These are phyloP conservation scores for Ecdyonurus torrentis DNA, from an alignment of 2,888 invertebrate species.

Conservation along the genomic window DNA sequence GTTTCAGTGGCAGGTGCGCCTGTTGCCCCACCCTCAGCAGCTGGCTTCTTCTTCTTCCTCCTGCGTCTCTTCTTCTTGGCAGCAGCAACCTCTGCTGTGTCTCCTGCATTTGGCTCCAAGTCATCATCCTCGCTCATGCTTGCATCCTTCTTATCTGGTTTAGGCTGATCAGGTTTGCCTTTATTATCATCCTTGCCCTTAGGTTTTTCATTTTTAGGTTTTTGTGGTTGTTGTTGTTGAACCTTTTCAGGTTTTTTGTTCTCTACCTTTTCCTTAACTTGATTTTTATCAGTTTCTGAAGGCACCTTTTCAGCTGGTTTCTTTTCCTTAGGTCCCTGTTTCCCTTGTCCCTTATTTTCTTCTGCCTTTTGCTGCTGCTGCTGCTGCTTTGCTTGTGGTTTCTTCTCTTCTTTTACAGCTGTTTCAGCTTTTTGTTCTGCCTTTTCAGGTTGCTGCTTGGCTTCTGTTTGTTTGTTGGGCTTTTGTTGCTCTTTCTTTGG, in stretches of 20 bases:
- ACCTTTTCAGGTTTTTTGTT: neutral
- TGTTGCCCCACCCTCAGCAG: neutral
- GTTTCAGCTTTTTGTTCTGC: neutral
- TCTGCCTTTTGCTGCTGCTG: neutral
- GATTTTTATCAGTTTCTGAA: neutral
- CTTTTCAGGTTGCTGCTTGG: neutral
- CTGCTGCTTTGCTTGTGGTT: neutral
- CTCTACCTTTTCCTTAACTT: neutral
- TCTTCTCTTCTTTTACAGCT: neutral
- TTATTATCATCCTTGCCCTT: neutral
- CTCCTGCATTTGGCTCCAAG: neutral
- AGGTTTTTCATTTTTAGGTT: neutral
- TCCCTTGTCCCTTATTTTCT: neutral
- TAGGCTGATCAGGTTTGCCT: neutral
- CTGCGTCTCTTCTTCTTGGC: slow-evolving; percentile 1
- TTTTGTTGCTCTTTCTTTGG: neutral
- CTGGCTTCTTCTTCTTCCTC: neutral
- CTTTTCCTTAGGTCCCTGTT: neutral
- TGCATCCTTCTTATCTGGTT: neutral
- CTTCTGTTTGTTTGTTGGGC: neutral
- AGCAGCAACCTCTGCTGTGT: neutral
- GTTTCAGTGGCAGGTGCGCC: neutral
- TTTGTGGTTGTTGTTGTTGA: neutral
- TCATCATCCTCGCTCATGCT: neutral
- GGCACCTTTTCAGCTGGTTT: neutral